Base-by-base conservation (phyloP, 2,888 invertebrate genomes). In the Monopis laevigella region DNA sequence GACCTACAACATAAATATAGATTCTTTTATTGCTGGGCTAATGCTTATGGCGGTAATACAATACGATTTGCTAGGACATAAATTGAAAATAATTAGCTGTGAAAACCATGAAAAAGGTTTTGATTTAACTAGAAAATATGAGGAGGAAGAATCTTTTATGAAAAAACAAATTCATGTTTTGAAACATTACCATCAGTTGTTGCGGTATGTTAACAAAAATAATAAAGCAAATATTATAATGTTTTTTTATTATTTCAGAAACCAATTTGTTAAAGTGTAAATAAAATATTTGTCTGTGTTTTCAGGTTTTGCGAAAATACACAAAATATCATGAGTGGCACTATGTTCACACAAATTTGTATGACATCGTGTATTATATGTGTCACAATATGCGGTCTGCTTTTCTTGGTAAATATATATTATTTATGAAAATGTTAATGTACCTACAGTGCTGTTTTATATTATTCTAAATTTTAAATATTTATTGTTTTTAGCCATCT, bases 1-100 rank as follows among this genome's bases (percentile, higher is more conserved):
- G 75, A 59, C 53, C 39, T 73, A 66, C 40, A 71, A 71, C 43
- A 51, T 65, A 0, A 65, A 58, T 27, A 51, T 62, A 2, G 75
- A 75, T 51, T 49, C 65, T 1, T 60, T 75, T 39, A 60, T 65
- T 8, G 55, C 60, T 42, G 75, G 77, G 1, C 42, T 74, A 5
- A 46, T 75, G 14, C 24, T 58, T 1, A 52, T 62, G 45, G 58
- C 61, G n/a, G 54, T 70, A 39, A 52, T 46, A 3, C 73, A 74
- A 41, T 46, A 74, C 8, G 59, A 55, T 46, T 43, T 67, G 2
- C 41, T 75, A 0, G 61, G 65, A 26, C 45, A 49, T n/a, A 60
- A 67, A 27, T 48, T 75, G 3, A 48, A 43, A 10, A 56, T 53
- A 40, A 47, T 72, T 1, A 61, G 59, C 26, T 17, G 26, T 5